Conservation (phyloP, 2,888 invertebrate genomes). For the Sarcophaga carnaria region DNA sequence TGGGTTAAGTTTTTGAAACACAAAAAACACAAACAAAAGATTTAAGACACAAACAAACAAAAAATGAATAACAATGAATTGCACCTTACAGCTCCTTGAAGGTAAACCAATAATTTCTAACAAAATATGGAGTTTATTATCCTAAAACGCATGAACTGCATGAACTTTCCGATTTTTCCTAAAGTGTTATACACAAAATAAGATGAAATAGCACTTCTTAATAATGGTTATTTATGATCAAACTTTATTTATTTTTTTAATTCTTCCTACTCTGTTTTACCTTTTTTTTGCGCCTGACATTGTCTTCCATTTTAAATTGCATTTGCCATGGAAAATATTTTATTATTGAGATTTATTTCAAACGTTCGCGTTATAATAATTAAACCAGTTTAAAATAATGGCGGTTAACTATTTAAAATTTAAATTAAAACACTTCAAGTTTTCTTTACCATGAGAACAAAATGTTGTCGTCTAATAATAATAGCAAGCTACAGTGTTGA, state of each 20-base stretch:
- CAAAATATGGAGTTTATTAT: too few species aligned
- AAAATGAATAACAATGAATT: too few species aligned
- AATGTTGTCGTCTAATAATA: slow-evolving; percentile 30
- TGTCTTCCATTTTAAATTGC: background rate
- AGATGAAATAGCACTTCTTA: background rate
- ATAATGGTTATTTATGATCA: background rate
- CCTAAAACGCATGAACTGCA: too few species aligned
- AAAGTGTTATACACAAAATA: background rate
- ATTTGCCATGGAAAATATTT: slow-evolving; percentile 30
- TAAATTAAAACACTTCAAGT: slow-evolving; percentile 3
- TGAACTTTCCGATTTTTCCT: too few species aligned
- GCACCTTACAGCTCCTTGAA: too few species aligned
- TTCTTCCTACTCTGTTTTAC: background rate
- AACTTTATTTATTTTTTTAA: background rate
- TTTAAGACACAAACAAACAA: too few species aligned
- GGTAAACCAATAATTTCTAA: too few species aligned
- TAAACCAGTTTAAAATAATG: slow-evolving; percentile 36
- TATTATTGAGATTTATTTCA: slow-evolving; percentile 21
- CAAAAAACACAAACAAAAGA: too few species aligned
- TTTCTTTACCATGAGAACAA: slow-evolving; percentile 43
- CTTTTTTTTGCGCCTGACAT: background rate
- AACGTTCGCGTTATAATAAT: slow-evolving; percentile 27
- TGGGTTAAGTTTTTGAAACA: too few species aligned
- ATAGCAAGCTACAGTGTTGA: background rate
- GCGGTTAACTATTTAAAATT: slow-evolving; percentile 26